phyloP scores from a whole-genome alignment of 2,113 vertebrate species.

The Odocoileus hemionus region DNA sequence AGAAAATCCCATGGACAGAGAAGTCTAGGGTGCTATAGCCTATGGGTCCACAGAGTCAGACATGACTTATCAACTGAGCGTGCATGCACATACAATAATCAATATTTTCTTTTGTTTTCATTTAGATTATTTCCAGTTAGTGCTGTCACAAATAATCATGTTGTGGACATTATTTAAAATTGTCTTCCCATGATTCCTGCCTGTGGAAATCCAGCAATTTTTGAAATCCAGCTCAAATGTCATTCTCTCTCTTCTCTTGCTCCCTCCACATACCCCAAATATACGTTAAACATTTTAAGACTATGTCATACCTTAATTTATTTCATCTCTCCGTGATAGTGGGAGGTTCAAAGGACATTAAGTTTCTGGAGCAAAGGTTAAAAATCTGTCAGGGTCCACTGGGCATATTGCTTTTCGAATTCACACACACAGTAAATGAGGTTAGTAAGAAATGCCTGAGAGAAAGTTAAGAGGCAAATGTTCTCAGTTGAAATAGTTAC shows the following conservation, averaged over 20 bases:
- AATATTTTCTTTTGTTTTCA: not conserved
- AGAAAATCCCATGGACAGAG: not conserved
- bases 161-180: not conserved
- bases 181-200: not conserved
- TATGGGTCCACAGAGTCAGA: not conserved
- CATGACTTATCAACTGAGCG: not conserved
- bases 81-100: not conserved
- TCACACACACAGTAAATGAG: not conserved
- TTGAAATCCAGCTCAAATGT: not conserved
- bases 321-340: not conserved
- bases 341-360: not conserved
- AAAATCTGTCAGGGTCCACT: not conserved
- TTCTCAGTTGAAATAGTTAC: not conserved
- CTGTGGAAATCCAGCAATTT: not conserved
- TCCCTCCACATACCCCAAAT: not conserved
- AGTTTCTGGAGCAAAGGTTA: not conserved
- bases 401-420: not conserved
- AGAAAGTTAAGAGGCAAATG: not conserved
- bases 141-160: not conserved
- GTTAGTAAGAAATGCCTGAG: not conserved
- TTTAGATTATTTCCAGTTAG: not conserved
- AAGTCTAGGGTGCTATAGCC: not conserved
- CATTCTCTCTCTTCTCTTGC: not conserved
- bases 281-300: not conserved
- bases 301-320: not conserved